Evolutionary conservation across 2,888 invertebrate species (phyloP).

Genomic region (Vesta saturnalis): DNA sequence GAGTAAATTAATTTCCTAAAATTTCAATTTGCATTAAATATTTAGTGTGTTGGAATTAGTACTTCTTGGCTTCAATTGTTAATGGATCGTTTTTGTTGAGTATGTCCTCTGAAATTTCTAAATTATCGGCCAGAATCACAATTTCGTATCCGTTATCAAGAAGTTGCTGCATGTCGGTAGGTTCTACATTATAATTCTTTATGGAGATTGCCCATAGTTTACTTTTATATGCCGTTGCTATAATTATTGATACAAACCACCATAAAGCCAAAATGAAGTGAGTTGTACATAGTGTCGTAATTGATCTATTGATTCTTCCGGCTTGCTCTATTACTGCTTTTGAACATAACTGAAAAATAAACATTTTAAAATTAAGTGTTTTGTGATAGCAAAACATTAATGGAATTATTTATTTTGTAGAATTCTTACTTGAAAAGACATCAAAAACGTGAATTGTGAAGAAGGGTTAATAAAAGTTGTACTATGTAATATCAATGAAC

Average conservation of each 20-base stretch:
- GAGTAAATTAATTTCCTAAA: constrained; percentile 16
- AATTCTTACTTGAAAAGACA: not conserved
- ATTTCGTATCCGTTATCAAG: constrained; percentile 39
- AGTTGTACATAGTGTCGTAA: too few relatives aligned
- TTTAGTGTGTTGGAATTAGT: too few relatives aligned
- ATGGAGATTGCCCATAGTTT: constrained; percentile 45
- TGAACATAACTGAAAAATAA: constrained; percentile 33
- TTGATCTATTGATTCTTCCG: not conserved
- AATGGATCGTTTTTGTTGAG: constrained; percentile 26
- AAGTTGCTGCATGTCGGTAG: constrained; percentile 35
- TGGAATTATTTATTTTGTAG: too few relatives aligned
- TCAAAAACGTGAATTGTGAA: not conserved
- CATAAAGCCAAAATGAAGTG: not conserved
- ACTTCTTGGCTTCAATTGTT: constrained; percentile 28
- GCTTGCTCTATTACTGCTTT: constrained; percentile 41
- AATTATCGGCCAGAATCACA: constrained; percentile 20
- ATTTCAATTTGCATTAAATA: not conserved
- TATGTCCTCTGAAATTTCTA: constrained; percentile 12
- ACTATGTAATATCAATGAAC: constrained; percentile 8
- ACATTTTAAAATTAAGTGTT: not conserved
- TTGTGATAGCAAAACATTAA: too few relatives aligned
- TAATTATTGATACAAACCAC: constrained; percentile 41
- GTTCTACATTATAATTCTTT: constrained; percentile 39
- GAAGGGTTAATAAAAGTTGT: not conserved
- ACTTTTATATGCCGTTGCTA: constrained; percentile 45